phyloP scores from a whole-genome alignment of 2,888 invertebrate species.

The Pseudococcus jackbeardsleyi region DNA sequence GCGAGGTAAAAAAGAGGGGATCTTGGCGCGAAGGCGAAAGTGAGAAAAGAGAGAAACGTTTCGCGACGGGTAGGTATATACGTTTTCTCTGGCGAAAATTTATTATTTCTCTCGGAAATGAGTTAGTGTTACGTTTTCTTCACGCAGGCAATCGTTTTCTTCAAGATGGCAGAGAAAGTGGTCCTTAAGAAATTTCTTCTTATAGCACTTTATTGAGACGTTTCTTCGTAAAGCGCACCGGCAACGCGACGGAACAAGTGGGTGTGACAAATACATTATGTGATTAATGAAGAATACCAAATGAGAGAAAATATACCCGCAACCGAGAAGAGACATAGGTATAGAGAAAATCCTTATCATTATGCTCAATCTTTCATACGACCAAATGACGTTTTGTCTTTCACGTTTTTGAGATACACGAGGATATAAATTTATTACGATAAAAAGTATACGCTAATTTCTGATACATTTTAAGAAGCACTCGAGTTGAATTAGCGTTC shows the following conservation, averaged over 20 bases:
- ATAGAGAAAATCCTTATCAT: background rate
- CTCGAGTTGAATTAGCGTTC: slow-evolving; percentile 43
- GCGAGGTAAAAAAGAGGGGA: slow-evolving; percentile 11
- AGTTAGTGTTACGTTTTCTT: slow-evolving; percentile 53
- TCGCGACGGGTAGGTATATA: background rate
- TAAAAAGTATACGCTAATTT: slow-evolving; percentile 40
- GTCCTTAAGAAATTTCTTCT: slow-evolving; percentile 37
- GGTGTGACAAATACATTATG: slow-evolving; percentile 38
- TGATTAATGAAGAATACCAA: slow-evolving; percentile 54
- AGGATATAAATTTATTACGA: slow-evolving; percentile 31
- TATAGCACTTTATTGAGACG: slow-evolving; percentile 43
- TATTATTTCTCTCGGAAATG: slow-evolving; percentile 55
- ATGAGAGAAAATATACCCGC: slow-evolving; percentile 26
- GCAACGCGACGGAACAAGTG: slow-evolving; percentile 4
- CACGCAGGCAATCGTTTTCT: slow-evolving; percentile 38
- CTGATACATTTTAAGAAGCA: slow-evolving; percentile 45
- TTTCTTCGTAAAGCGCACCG: background rate
- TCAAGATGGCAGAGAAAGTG: slow-evolving; percentile 20
- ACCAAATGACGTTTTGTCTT: slow-evolving; percentile 47
- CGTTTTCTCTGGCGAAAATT: slow-evolving; percentile 36
- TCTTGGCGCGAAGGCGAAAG: background rate
- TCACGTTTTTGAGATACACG: background rate
- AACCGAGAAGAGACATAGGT: background rate
- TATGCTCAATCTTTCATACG: slow-evolving; percentile 43
- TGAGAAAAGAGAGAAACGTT: slow-evolving; percentile 28